These are phyloP conservation scores for Pteria penguin DNA, from an alignment of 2,888 invertebrate species.

Conservation along the genomic window DNA sequence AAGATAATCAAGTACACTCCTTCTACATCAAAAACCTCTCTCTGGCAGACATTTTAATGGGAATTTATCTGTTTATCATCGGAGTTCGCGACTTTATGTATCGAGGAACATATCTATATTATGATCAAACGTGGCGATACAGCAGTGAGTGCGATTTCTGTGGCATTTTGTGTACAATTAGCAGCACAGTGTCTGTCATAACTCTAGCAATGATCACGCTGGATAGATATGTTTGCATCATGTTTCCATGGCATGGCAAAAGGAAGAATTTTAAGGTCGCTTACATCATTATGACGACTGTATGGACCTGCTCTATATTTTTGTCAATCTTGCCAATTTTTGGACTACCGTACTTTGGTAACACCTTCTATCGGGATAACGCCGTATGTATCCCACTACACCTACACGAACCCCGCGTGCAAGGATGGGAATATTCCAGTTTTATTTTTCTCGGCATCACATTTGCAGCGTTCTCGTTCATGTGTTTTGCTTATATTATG, in stretches of 20 bases:
- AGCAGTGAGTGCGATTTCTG: constrained; percentile 83
- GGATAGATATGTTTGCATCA: constrained; percentile 60
- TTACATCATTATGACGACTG: constrained; percentile 44
- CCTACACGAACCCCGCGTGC: constrained; percentile 40
- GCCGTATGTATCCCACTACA: constrained; percentile 56
- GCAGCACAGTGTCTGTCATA: constrained; percentile 59
- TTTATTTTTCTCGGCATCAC: constrained; percentile 61
- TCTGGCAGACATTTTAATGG: constrained; percentile 85
- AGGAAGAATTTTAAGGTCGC: constrained; percentile 50
- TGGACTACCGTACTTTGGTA: constrained; percentile 52
- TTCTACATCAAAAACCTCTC: constrained; percentile 85
- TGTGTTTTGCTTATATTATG: constrained; percentile 54
- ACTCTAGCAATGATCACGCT: constrained; percentile 56
- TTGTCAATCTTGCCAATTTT: constrained; percentile 51
- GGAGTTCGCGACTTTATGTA: constrained; percentile 82
- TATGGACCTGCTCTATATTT: constrained; percentile 51
- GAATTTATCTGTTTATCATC: constrained; percentile 84
- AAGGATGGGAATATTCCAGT: constrained; percentile 60
- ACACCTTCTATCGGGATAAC: constrained; percentile 57
- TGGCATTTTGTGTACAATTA: constrained; percentile 80
- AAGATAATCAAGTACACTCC: constrained; percentile 71
- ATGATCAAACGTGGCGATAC: constrained; percentile 84
- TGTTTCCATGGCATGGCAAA: constrained; percentile 53
- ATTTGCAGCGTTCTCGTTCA: constrained; percentile 53
- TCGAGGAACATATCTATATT: constrained; percentile 83